These are phyloP conservation scores for Toxotes jaculatrix DNA, from an alignment of 2,113 vertebrate species.

Conservation along the genomic window DNA sequence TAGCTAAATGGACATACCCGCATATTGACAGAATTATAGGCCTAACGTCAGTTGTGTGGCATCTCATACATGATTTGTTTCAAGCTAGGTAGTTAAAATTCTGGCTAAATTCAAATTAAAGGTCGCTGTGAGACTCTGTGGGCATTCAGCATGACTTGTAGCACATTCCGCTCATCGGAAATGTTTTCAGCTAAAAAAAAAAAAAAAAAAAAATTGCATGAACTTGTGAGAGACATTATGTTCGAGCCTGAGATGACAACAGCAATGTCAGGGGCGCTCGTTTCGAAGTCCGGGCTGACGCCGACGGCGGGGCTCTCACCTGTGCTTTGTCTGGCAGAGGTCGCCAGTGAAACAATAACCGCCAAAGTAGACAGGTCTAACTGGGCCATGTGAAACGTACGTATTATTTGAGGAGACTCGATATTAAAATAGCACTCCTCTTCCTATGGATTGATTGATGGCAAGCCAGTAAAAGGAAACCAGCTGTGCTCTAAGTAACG, in stretches of 20 bases:
- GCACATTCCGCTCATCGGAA: background rate
- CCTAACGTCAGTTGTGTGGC: conserved; percentile 42
- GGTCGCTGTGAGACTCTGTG: background rate
- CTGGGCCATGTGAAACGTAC: too few relatives aligned
- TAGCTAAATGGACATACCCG: conserved; percentile 25
- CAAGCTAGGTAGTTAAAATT: background rate
- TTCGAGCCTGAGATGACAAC: conserved; percentile 43
- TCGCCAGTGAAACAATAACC: background rate
- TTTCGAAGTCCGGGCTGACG: conserved; percentile 44
- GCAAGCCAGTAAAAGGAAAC: background rate
- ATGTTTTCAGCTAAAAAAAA: background rate
- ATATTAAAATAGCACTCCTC: background rate
- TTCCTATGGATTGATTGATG: background rate
- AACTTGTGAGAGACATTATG: background rate
- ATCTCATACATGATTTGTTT: conserved; percentile 7
- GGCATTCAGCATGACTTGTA: background rate
- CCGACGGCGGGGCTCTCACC: conserved; percentile 51
- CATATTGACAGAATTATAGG: conserved; percentile 49
- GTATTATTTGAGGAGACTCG: background rate
- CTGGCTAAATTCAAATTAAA: background rate
- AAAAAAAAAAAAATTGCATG: background rate
- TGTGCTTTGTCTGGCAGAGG: conserved; percentile 64
- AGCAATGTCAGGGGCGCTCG: conserved; percentile 51
- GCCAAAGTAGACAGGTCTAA: background rate
- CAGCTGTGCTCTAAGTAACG: conserved; percentile 51